Evolutionary conservation across 2,888 invertebrate genomes (phyloP), one percentile per base, ranked within the genome.

Genomic region (Helicoverpa assulta): DNA sequence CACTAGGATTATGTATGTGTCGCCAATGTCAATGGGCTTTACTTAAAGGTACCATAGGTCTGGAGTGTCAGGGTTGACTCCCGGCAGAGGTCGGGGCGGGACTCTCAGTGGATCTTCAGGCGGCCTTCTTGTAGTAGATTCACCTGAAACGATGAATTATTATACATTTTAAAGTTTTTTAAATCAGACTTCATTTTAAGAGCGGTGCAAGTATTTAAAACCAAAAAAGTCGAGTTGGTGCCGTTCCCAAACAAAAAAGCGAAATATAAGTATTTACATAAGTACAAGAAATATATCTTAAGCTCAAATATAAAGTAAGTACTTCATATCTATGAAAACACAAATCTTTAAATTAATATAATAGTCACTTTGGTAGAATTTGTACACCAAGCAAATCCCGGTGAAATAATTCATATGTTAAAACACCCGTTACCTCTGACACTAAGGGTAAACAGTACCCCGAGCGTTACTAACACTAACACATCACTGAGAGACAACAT

Each of bases 21-120:
- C 64, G 81, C 81, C 81, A 84, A 63, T 72, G 43, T 58, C 74
- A 80, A 69, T 53, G 72, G 83, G 71, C 67, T 78, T 82, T 73
- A 73, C 66, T 83, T 78, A 74, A 67, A 82, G 81, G 78, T 88
- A 94, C 94, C 95, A 95, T 80, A 94, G 83, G 82, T 94, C 91
- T 70, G 86, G 89, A 61, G 87, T 89, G 55, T 93, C 92, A 4
- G 94, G 93, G 21, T 88, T 86, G 0, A 89, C 88, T 54, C 90
- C 89, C 2, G 93, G 91, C 58, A 87, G 58, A 0, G 91, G 91
- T 67, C 94, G 85, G 0, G 91, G 87, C 26, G 90, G 89, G 29
- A 93, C 86, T 70, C 94, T 89, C 64, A 94, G 76, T 0, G 94
- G 92, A 83, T 94, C 94, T 55, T 93, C 93, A 37, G 87, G 80